Evolutionary conservation across 1,140 invertebrate species (phyloP), one percentile per base, ranked within the genome.

Genomic region (Trichonephila clavipes): DNA sequence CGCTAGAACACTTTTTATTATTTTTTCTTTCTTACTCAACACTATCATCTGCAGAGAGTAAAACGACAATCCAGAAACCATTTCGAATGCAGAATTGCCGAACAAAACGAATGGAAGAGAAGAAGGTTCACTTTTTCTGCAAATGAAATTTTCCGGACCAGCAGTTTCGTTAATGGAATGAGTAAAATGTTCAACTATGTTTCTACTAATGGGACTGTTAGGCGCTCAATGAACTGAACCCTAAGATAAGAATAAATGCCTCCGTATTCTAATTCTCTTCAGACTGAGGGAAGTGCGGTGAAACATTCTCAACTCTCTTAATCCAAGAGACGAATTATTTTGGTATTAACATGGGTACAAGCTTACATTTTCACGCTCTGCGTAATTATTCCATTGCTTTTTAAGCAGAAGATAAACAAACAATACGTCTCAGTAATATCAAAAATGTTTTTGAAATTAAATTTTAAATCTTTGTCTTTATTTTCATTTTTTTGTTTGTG

Each of bases 111-210:
- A 77, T 18, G 28, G 34, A 77, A 40, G 24, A 34, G 28, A 12
- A 72, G 28, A 40, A 18, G 72, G 72, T 34, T 77, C 16, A 34
- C 14, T 77, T 77, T 77, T 77, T 85, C n/a, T 59, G 21, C 44
- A 59, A 85, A 85, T 85, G 82, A 59, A 85, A 85, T 85, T 85
- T 85, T 85, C 82, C 82, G 58, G 10, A 58, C 44, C 44, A 85
- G 82, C 59, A 85, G 82, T 59, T 85, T 59, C 82, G 51, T 59
- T 58, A 85, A 85, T 85, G 82, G 58, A 85, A 85, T 59, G 58
- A 85, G 82, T 85, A 59, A 85, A 85, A 85, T 58, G 44, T 85
- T 85, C 82, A 85, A 58, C 82, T 58, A n/a, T 85, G 82, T 85
- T 85, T 85, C 58, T 85, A 14, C 58, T 58, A 85, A 85, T 85